Conservation (phyloP, 2,797 vertebrate species). For the Sylvilagus floridanus region DNA sequence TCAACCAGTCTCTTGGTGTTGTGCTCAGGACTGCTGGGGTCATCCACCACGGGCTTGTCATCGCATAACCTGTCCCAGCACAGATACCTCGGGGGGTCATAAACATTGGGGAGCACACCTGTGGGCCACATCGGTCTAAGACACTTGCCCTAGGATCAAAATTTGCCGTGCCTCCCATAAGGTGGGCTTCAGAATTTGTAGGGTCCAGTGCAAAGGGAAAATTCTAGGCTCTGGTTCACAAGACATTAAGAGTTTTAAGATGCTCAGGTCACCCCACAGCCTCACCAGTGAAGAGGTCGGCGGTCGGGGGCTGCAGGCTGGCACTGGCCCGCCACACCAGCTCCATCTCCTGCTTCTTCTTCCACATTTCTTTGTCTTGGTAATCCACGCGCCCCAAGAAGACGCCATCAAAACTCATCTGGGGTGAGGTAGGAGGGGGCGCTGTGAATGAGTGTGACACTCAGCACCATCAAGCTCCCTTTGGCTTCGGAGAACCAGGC, state of each 20-base stretch:
- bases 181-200: neutral
- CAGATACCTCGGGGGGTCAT: constrained; percentile 92
- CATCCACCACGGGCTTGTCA: constrained; percentile 92
- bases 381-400: constrained; percentile 96
- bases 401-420: constrained; percentile 97
- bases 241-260: neutral
- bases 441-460: neutral
- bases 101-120: constrained; percentile 95
- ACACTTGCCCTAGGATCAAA: constrained; percentile 5
- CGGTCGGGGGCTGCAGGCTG: constrained; percentile 89
- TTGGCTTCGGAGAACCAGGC: neutral
- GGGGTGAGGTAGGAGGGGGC: neutral
- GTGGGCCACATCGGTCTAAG: neutral
- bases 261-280: neutral
- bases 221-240: neutral
- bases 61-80: constrained; percentile 94
- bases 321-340: constrained; percentile 93
- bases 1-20: constrained; percentile 90
- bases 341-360: constrained; percentile 89
- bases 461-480: neutral
- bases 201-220: neutral
- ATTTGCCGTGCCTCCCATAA: neutral
- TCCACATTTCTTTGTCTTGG: constrained; percentile 91
- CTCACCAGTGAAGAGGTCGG: constrained; percentile 95
- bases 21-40: constrained; percentile 91